A percentile compares a stretch with the other conserved stretches of the same genome.
These are phyloP conservation scores for Lophotis ruficrista DNA, from an alignment of 2,113 vertebrate species.

Conservation along the genomic window DNA sequence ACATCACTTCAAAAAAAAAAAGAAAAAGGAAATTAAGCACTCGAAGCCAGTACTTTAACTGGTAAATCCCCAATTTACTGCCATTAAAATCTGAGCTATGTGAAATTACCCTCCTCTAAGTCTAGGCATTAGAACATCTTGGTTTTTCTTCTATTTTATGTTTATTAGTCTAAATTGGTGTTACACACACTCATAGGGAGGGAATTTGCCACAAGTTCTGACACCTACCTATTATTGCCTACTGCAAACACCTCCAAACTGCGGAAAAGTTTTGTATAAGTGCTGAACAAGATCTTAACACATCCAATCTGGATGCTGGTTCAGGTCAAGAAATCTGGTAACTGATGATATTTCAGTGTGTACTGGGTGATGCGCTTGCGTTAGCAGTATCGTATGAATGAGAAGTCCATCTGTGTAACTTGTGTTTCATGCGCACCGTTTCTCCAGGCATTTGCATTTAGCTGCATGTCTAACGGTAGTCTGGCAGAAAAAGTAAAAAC, in stretches of 20 bases:
- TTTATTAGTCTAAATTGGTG: not conserved
- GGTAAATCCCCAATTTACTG: not conserved
- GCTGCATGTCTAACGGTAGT: not conserved
- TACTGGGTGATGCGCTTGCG: not conserved
- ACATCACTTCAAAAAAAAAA: not conserved
- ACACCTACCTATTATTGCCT: not conserved
- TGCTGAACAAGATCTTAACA: not conserved
- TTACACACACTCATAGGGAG: not conserved
- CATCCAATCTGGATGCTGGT: not conserved
- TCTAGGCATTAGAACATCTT: not conserved
- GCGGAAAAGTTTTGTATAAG: not conserved
- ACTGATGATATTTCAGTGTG: not conserved
- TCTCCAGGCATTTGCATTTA: not conserved
- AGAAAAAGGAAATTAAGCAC: not conserved
- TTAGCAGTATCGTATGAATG: not conserved
- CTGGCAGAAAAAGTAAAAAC: not conserved
- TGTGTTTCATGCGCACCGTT: not conserved
- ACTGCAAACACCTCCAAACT: not conserved
- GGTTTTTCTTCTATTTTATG: not conserved
- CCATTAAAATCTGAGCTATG: not conserved
- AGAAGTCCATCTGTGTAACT: not conserved
- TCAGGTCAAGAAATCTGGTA: not conserved
- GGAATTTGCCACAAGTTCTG: not conserved
- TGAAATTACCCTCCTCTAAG: not conserved
- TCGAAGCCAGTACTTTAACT: not conserved